A percentile compares a stretch with the other conserved stretches of the same genome.
Conservation (phyloP, 2,797 vertebrate genomes). For the Siniperca scherzeri region DNA sequence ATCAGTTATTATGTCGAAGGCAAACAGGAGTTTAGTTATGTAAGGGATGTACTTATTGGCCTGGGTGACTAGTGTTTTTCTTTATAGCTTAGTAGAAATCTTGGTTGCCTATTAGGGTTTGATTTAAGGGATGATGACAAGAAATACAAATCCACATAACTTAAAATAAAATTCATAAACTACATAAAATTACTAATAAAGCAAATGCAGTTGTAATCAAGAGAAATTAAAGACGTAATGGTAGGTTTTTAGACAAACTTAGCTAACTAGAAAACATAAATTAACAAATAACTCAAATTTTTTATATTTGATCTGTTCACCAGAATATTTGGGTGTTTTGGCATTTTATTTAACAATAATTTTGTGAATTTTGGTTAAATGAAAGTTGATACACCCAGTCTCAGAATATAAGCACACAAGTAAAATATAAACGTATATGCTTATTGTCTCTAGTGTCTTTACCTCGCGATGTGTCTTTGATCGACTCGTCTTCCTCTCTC, state of each 20-base stretch:
- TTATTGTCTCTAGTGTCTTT: neutral
- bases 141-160: neutral
- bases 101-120: neutral
- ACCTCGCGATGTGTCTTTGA: neutral
- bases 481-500: slow-evolving; percentile 1
- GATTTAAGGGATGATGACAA: neutral
- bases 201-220: rapidly evolving
- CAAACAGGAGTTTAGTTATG: slow-evolving; percentile 36
- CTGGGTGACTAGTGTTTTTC: neutral
- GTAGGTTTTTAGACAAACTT: neutral
- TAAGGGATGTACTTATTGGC: slow-evolving; percentile 27
- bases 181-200: neutral
- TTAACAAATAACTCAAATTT: neutral
- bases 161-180: neutral
- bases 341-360: neutral
- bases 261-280: neutral
- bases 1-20: slow-evolving; percentile 16
- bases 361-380: neutral
- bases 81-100: slow-evolving; percentile 8
- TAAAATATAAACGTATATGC: neutral
- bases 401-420: neutral
- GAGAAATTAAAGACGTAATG: neutral
- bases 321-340: neutral
- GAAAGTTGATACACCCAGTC: neutral
- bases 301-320: neutral